Percentiles rank a stretch among this genome's conserved stretches.
Evolutionary conservation across 2,113 vertebrate species (phyloP).

Genomic region (Chaetorhynchus papuensis): DNA sequence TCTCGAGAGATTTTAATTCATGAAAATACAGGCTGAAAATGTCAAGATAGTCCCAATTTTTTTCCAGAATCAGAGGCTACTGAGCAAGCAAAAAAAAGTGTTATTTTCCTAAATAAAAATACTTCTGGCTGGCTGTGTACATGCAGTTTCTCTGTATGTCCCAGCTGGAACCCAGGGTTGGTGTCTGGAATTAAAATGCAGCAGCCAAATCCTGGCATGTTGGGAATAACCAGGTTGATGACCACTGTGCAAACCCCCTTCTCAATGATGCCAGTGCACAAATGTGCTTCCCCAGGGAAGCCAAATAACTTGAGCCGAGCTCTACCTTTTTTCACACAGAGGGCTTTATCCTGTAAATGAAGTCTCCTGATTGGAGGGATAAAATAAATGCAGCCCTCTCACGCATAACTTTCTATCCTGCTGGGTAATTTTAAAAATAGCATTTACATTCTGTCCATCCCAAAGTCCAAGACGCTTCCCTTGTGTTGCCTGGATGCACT

Average conservation of each 20-base stretch:
- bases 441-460: constrained; percentile 54
- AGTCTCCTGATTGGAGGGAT: constrained; percentile 5
- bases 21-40: not conserved
- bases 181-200: not conserved
- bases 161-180: not conserved
- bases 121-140: not conserved
- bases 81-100: not conserved
- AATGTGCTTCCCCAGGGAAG: not conserved
- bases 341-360: constrained; percentile 28
- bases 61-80: not conserved
- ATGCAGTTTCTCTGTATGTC: not conserved
- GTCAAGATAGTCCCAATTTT: not conserved
- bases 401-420: constrained; percentile 19
- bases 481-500: constrained; percentile 48
- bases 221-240: not conserved
- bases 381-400: not conserved
- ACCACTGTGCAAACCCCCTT: not conserved
- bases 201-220: not conserved
- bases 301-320: not conserved
- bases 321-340: constrained; percentile 6
- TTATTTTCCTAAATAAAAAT: not conserved
- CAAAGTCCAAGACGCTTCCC: constrained; percentile 41
- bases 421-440: constrained; percentile 56
- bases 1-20: not conserved
- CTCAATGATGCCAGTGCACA: not conserved